Base-by-base conservation (phyloP, 2,113 vertebrate species). In the Sceloporus tristichus region DNA sequence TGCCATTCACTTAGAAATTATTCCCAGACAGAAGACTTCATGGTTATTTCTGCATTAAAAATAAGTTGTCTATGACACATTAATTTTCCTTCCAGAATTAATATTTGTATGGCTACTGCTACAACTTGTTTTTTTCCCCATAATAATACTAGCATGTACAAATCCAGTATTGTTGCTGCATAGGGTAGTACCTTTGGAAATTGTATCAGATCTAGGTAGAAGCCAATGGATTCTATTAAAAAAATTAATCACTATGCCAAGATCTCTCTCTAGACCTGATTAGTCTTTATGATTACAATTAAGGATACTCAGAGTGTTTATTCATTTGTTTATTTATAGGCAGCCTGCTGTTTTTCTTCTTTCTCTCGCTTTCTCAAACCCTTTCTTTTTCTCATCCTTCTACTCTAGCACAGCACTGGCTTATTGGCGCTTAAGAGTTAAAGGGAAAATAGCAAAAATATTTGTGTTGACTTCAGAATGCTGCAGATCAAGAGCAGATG, bases 401-500 rank as follows among this genome's bases (percentile, higher is more conserved):
- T 88, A 54, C 71, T 80, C 81, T 73, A 82, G 88, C 89, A 88
- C 56, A 16, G 86, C 89, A 90, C 87, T 92, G 92, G 68, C 90
- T 93, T 92, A 91, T 88, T 92, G 90, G 81, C 87, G 93, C 89
- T 85, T 87, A 91, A 88, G 56, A 16, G 92, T 94, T 95, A 88
- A 92, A 90, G 81, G 88, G 90, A 93, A 94, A 95, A 94, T 59
- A 94, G 87, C 85, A 84, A 94, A 95, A 94, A 93, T 94, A 96
- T 95, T 95, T 94, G 92, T 92, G 92, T 91, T 93, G 95, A 95
- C 94, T 95, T 90, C 88, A 91, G 91, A 95, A 94, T 19, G 89
- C 87, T 86, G 94, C 92, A 95, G 95, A 97, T 96, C 96, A 94
- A 95, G 94, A 96, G 95, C 96, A 97, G 96, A 96, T 97, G 96